Evolutionary conservation across 92 coral and sea anemone species (phyloP), one percentile per base, ranked within the genome.

Genomic region (Hydrozoanthus gracilis): DNA sequence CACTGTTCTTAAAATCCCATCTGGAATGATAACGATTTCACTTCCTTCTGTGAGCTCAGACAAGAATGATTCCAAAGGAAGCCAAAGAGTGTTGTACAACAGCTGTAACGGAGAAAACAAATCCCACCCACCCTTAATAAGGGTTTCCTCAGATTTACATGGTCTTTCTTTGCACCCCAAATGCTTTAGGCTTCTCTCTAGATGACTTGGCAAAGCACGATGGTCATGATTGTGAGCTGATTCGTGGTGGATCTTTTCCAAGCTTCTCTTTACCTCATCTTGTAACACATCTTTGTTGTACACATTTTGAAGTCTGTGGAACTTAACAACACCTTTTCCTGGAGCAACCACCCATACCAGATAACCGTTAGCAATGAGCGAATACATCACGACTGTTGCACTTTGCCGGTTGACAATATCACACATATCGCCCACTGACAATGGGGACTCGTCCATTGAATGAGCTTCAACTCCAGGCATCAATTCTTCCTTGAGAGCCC

Each of bases 291-390:
- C 55, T 71, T 93, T 95, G 66, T 84, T 90, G 76, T 92, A 94
- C 17, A 65, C 72, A 55, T 85, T 83, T 71, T 88, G 90, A 87
- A 93, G 84, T 71, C 94, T 74, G 49, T 92, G 88, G 56, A 94
- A 94, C 79, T 91, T 94, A 6, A 88, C 65, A 56, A 92, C 48
- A 62, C 95, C 98, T 44, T 89, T 93, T 47, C 92, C 87, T 44
- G 98, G 95, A 15, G 89, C 84, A 39, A 94, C 45, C 64, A 94
- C 82, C 98, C 98, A 94, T 52, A 83, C 83, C 8, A 94, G 78
- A 66, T 83, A 92, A 14, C 98, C 98, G 61, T 92, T 78, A 17
- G 66, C 77, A 50, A 94, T 44, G 12, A 87, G 77, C 11, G 98
- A 94, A 74, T 86, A 94, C 76, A 92, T 64, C 50, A 94, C 77